A percentile compares a stretch with the other conserved stretches of the same genome.
These are phyloP conservation scores for Agelas oroides DNA, from an alignment of 37 sponge, comb jelly and placozoan species.

Conservation along the genomic window DNA sequence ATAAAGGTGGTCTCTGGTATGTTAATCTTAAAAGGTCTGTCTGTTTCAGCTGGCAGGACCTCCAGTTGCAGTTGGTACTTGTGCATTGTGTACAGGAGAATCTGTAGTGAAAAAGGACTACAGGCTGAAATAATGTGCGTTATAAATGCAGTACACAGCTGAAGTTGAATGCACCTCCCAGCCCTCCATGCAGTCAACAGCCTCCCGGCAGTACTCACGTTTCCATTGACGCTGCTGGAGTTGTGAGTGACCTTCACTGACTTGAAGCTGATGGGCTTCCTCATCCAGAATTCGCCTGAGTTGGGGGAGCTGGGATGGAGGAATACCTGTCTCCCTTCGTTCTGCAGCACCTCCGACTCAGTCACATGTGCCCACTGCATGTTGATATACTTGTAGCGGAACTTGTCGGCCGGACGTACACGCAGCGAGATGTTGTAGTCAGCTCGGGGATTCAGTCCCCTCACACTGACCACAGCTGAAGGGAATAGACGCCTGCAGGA, in stretches of 20 bases:
- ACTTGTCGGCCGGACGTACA: slow-evolving; percentile 35
- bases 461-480: slow-evolving; percentile 21
- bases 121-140: neutral
- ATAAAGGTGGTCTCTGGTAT: slow-evolving; percentile 56
- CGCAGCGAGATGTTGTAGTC: slow-evolving; percentile 52
- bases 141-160: no score
- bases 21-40: neutral
- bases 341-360: slow-evolving; percentile 41
- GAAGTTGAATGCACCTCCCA: neutral
- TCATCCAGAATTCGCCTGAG: slow-evolving; percentile 71
- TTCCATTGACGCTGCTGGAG: slow-evolving; percentile 13
- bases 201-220: slow-evolving; percentile 53
- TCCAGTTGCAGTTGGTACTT: slow-evolving; percentile 52
- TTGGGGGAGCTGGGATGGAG: slow-evolving; percentile 61
- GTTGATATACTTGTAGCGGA: slow-evolving; percentile 66
- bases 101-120: slow-evolving; percentile 43
- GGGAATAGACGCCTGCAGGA: slow-evolving; percentile 75
- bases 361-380: slow-evolving; percentile 30
- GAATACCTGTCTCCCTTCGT: slow-evolving; percentile 42
- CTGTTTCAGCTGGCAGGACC: neutral
- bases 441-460: slow-evolving; percentile 53
- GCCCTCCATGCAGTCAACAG: neutral
- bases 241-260: slow-evolving; percentile 62
- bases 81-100: slow-evolving; percentile 74
- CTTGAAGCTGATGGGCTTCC: slow-evolving; percentile 62